These are phyloP conservation scores for Myrmecobius fasciatus DNA, from an alignment of 2,113 vertebrate species.

Conservation along the genomic window DNA sequence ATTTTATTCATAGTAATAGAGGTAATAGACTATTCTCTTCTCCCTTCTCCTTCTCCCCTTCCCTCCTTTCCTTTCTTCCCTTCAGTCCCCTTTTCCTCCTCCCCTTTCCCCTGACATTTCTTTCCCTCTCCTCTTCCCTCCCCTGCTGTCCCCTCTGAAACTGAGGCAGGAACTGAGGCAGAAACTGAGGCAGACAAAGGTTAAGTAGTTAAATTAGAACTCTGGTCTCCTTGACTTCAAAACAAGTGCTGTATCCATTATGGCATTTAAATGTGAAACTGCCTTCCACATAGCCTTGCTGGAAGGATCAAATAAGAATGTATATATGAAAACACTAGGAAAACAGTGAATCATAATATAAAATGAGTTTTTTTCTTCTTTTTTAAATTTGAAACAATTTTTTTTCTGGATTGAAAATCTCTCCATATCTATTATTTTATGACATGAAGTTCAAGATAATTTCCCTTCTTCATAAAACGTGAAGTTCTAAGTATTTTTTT, in stretches of 20 bases:
- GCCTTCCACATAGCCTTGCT: not conserved
- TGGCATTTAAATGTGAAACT: not conserved
- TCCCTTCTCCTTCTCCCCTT: not conserved
- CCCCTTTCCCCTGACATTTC: too few species aligned
- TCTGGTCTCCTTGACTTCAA: not conserved
- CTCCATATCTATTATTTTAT: constrained; percentile 8
- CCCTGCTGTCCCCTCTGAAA: not conserved
- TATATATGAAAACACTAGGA: not conserved
- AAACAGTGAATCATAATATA: not conserved
- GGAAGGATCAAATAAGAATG: not conserved
- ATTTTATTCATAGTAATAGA: not conserved
- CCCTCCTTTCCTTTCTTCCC: not conserved
- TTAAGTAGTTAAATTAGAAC: not conserved
- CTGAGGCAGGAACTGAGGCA: not conserved
- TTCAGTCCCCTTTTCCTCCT: fast-evolving
- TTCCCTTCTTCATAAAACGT: not conserved
- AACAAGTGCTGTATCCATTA: not conserved
- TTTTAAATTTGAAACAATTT: not conserved
- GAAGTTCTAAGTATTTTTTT: constrained; percentile 45
- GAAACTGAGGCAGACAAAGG: not conserved
- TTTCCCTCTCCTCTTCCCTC: not conserved
- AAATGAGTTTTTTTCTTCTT: not conserved
- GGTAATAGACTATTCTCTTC: not conserved
- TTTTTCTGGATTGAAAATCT: not conserved
- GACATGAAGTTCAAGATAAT: not conserved